Conservation (phyloP, 2,113 vertebrate genomes). For the Leucoraja erinaceus region DNA sequence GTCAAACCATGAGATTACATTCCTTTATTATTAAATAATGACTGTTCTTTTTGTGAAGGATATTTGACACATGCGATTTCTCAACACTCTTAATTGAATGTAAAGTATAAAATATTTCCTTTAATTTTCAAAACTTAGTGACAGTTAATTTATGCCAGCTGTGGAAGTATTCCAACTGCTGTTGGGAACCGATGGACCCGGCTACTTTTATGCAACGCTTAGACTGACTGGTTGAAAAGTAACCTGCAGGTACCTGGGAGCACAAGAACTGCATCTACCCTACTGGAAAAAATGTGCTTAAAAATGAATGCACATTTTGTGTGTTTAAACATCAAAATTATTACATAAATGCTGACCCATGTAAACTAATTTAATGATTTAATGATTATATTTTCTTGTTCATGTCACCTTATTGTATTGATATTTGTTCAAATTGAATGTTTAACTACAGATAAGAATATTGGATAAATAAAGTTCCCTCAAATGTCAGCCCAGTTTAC, state of each 20-base stretch:
- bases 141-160: neutral
- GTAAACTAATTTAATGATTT: neutral
- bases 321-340: neutral
- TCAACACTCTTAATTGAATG: neutral
- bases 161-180: neutral
- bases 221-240: neutral
- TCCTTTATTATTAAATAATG: neutral
- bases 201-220: neutral
- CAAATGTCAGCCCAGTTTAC: neutral
- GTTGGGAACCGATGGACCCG: neutral
- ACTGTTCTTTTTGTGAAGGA: neutral
- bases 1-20: neutral
- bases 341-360: neutral
- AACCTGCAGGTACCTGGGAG: neutral
- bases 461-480: slow-evolving; percentile 15
- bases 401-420: neutral
- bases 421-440: neutral
- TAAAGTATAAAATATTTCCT: neutral
- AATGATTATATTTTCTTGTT: neutral
- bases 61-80: neutral
- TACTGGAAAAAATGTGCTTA: neutral
- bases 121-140: neutral
- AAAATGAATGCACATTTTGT: neutral
- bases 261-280: neutral
- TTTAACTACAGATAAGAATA: neutral